These are phyloP conservation scores for Heliconius aoede DNA, from an alignment of 2,888 invertebrate species.

Conservation along the genomic window DNA sequence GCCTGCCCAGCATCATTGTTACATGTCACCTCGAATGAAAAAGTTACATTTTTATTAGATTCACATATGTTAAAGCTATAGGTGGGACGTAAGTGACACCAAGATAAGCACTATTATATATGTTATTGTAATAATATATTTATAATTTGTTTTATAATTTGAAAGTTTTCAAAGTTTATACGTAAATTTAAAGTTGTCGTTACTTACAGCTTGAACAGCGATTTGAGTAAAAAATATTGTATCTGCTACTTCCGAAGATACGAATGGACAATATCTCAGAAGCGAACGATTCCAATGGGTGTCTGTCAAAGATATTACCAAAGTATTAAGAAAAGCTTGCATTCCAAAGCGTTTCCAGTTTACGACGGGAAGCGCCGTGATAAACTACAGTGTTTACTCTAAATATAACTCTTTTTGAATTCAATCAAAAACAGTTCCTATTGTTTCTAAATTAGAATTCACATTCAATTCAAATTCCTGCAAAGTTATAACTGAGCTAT, in stretches of 20 bases:
- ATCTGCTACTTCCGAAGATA: not conserved
- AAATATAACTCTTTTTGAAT: conserved; percentile 4
- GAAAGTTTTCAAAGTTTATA: too few relatives aligned
- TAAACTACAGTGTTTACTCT: conserved; percentile 31
- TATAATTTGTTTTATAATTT: too few relatives aligned
- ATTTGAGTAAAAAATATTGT: not conserved
- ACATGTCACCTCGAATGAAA: too few relatives aligned
- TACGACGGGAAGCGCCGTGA: conserved; percentile 40
- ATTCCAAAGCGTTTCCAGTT: conserved; percentile 42
- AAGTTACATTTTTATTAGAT: too few relatives aligned
- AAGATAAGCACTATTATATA: too few relatives aligned
- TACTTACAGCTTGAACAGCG: not conserved
- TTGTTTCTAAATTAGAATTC: not conserved
- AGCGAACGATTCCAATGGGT: conserved; percentile 2
- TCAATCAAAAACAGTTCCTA: conserved; percentile 9
- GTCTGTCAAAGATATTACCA: conserved; percentile 22
- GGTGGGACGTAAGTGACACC: too few relatives aligned
- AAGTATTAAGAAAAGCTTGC: conserved; percentile 29
- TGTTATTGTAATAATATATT: too few relatives aligned
- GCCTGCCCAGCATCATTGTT: too few relatives aligned
- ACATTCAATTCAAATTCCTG: not conserved
- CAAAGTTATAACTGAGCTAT: conserved; percentile 21
- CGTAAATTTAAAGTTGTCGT: too few relatives aligned
- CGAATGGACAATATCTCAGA: not conserved
- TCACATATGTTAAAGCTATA: too few relatives aligned